Percentiles rank a stretch among this genome's conserved stretches.
Evolutionary conservation across 2,113 vertebrate genomes (phyloP).

Genomic region (Fulmarus glacialis): DNA sequence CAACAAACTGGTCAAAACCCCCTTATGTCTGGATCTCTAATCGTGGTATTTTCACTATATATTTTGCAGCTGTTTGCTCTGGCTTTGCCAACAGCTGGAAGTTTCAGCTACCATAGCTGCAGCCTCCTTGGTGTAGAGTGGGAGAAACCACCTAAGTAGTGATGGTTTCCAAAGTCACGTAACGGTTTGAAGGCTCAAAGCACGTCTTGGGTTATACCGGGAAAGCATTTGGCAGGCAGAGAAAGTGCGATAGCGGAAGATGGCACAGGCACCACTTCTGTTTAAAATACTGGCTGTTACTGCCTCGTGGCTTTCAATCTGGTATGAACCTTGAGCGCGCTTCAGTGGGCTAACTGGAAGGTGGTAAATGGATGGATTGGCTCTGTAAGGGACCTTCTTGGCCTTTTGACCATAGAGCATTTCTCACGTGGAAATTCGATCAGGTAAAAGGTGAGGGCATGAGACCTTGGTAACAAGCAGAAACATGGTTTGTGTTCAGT

Average conservation of each 20-base stretch:
- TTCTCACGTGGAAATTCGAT: not conserved
- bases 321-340: not conserved
- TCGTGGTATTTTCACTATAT: not conserved
- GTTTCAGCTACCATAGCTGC: not conserved
- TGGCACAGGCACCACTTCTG: not conserved
- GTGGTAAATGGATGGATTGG: not conserved
- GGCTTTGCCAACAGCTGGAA: not conserved
- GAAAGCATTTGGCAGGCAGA: not conserved
- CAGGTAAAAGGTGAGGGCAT: not conserved
- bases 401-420: accelerated
- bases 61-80: not conserved
- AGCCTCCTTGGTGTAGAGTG: not conserved
- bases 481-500: not conserved
- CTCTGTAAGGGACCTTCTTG: not conserved
- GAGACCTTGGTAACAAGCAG: not conserved
- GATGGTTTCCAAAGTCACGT: not conserved
- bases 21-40: not conserved
- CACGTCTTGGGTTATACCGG: not conserved
- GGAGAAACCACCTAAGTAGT: not conserved
- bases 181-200: not conserved
- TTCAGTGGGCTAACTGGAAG: not conserved
- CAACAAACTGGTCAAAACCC: not conserved
- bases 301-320: not conserved
- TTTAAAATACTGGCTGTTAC: not conserved
- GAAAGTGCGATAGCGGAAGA: not conserved